Evolutionary conservation across 2,797 vertebrate species (phyloP).

Genomic region (Enteromius radiatus): DNA sequence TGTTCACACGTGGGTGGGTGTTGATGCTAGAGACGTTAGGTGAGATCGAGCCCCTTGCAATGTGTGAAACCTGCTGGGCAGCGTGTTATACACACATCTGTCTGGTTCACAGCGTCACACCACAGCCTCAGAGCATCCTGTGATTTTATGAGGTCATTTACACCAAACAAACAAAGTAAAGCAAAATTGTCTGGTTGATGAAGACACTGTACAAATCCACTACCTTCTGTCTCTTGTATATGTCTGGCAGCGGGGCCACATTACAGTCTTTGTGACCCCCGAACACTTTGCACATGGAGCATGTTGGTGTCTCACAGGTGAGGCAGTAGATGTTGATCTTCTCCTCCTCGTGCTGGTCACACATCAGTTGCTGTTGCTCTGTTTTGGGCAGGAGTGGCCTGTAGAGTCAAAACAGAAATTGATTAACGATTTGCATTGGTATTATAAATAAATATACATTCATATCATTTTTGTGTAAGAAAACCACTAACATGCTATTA

Average conservation of each 20-base stretch:
- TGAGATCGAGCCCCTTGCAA: conserved; percentile 15
- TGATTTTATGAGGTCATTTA: neutral
- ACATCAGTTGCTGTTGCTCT: conserved; percentile 86
- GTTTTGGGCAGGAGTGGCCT: conserved; percentile 82
- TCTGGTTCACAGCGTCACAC: conserved; percentile 28
- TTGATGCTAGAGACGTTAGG: conserved; percentile 8
- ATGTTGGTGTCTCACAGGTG: conserved; percentile 87
- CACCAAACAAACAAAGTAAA: neutral
- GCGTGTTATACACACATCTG: conserved; percentile 43
- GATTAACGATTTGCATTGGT: too few species aligned
- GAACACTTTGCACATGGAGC: conserved; percentile 95
- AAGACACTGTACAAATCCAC: neutral
- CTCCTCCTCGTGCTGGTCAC: conserved; percentile 89
- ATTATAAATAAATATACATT: neutral
- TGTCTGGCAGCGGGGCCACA: conserved; percentile 82
- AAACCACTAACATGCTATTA: neutral
- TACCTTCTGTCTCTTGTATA: conserved; percentile 89
- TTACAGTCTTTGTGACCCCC: conserved; percentile 90
- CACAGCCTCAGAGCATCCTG: neutral
- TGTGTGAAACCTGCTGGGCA: conserved; percentile 27
- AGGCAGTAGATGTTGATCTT: conserved; percentile 94
- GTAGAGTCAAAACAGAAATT: neutral
- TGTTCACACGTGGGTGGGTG: conserved; percentile 20
- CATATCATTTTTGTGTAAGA: neutral
- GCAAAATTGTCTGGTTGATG: neutral